Evolutionary conservation across 2,797 vertebrate species (phyloP).

Genomic region (Falco biarmicus): DNA sequence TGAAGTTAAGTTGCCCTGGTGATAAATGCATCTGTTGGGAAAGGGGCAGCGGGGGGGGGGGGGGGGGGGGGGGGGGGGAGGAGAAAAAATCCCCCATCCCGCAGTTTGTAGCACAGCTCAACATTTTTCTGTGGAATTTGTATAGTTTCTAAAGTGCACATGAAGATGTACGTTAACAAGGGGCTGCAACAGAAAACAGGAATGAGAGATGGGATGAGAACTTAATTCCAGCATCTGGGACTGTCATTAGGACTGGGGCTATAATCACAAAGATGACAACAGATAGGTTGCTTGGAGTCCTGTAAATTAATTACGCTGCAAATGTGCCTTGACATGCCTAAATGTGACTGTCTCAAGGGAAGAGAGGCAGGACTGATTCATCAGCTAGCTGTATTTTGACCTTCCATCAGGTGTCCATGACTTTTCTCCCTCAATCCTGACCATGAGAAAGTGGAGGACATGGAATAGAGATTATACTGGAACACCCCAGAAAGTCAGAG

Average conservation of each 20-base stretch:
- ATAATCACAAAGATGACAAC: neutral
- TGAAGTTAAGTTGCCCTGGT: conserved; percentile 24
- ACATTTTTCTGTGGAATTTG: neutral
- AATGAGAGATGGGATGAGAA: neutral
- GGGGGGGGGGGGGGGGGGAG: accelerated
- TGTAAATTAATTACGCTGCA: neutral
- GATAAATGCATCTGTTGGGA: conserved; percentile 42
- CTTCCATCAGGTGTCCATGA: neutral
- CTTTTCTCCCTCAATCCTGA: neutral
- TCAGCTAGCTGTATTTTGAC: neutral
- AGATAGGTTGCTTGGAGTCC: neutral
- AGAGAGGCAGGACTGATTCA: neutral
- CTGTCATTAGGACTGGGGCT: neutral
- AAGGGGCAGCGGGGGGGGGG: neutral
- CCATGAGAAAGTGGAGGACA: neutral
- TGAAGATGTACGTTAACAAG: neutral
- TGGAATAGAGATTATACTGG: too few species aligned
- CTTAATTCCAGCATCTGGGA: neutral
- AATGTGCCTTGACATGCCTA: neutral
- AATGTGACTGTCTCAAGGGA: neutral
- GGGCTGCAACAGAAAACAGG: neutral
- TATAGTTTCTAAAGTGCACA: neutral
- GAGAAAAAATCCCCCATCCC: neutral
- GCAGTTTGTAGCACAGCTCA: neutral
- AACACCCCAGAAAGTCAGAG: neutral